phyloP scores from a whole-genome alignment of 2,888 invertebrate genomes.

The Eumacrocentrus americanus region DNA sequence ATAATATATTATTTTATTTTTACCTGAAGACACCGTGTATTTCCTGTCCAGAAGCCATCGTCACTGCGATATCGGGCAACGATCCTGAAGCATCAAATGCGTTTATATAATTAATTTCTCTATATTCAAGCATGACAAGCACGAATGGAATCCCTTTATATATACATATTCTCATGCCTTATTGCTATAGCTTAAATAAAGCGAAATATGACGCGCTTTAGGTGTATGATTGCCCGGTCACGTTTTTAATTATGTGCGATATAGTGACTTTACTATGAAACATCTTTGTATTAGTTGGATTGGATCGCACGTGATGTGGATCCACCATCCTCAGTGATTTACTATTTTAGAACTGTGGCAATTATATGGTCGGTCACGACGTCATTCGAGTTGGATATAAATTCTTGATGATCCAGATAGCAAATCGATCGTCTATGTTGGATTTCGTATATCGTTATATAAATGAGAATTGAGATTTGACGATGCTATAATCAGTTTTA shows the following conservation, averaged over 20 bases:
- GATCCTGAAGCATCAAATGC: conserved; percentile 42
- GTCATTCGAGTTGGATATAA: background rate
- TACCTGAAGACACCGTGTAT: conserved; percentile 53
- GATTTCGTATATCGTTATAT: background rate
- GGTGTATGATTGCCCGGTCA: background rate
- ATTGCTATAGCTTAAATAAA: background rate
- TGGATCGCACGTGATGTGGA: background rate
- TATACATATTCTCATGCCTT: background rate
- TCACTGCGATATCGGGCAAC: conserved; percentile 51
- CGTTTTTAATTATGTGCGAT: background rate
- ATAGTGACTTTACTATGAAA: background rate
- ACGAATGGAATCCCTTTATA: background rate
- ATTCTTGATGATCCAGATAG: background rate
- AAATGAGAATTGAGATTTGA: background rate
- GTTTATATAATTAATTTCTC: background rate
- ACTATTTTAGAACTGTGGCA: conserved; percentile 1
- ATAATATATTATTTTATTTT: too few species aligned
- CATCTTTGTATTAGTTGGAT: too few species aligned
- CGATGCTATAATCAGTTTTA: too few species aligned
- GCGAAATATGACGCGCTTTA: background rate
- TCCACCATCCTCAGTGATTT: background rate
- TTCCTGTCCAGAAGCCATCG: conserved; percentile 52
- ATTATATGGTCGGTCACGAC: background rate
- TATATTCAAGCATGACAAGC: background rate
- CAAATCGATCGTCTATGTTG: conserved; percentile 2